Evolutionary conservation across 2,888 invertebrate species (phyloP), one percentile per base, ranked within the genome.

Genomic region (Arge pagana): DNA sequence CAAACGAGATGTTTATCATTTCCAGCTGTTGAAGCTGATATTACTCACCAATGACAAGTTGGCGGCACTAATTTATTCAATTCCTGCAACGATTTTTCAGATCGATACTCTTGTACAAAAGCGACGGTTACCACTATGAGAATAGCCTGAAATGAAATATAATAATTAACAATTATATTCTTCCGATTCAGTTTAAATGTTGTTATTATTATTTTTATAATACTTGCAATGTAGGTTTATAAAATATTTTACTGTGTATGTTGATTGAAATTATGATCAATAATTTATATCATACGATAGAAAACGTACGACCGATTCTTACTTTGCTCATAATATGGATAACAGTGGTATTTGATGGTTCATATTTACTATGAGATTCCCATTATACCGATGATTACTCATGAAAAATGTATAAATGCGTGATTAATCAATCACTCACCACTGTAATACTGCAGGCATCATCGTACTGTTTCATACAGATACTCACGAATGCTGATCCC

Each of bases 371-470:
- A n/a, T n/a, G n/a, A n/a, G n/a, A n/a, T n/a, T n/a, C n/a, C n/a
- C n/a, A n/a, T n/a, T n/a, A n/a, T n/a, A n/a, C n/a, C n/a, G n/a
- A n/a, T n/a, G n/a, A n/a, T n/a, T n/a, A n/a, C n/a, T n/a, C n/a
- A n/a, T n/a, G n/a, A n/a, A n/a, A n/a, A n/a, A 8, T 10, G 28
- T 8, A 26, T 3, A 10, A 26, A 26, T 26, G 28, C 28, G 11
- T 4, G 16, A 35, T 16, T 15, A 4, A 13, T 24, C 57, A 85
- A n/a, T n/a, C 82, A 81, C 93, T 89, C 76, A 95, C 96, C 70
- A 95, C 91, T 49, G 98, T 96, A 79, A 99, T 99, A 77, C 96
- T 96, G 71, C 98, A 87, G n/a, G 99, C 99, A 80, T 99, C 99
- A 76, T 99, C 99, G 76, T 90, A 93, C 79, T 99, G 99, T 68